These are phyloP conservation scores for Melanotaenia trifasciata DNA, from an alignment of 2,797 vertebrate species.

Conservation along the genomic window DNA sequence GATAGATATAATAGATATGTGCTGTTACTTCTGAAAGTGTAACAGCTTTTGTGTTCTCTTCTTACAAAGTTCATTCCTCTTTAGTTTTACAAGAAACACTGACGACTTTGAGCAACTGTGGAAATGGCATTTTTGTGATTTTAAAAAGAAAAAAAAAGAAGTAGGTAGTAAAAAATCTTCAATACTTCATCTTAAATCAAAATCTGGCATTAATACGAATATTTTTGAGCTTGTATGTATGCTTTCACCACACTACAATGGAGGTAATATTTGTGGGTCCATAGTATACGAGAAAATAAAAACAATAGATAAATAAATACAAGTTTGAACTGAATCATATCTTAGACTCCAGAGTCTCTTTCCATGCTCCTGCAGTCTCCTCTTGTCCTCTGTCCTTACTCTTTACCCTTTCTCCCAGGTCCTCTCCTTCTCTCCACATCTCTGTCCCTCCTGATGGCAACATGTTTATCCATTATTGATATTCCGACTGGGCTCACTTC, in stretches of 20 bases:
- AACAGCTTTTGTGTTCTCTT: neutral
- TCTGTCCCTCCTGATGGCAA: conserved; percentile 69
- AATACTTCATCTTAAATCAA: neutral
- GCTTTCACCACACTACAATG: neutral
- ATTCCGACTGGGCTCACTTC: conserved; percentile 73
- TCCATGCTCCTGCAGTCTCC: conserved; percentile 10
- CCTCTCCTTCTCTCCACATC: conserved; percentile 39
- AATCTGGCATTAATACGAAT: neutral
- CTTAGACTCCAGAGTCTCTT: neutral
- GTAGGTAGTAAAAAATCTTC: too few relatives aligned
- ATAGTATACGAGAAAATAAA: neutral
- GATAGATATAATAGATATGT: neutral
- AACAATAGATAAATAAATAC: neutral
- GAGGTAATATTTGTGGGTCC: conserved; percentile 7
- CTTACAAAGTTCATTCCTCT: neutral
- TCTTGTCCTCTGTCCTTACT: conserved; percentile 47
- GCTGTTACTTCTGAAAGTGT: neutral
- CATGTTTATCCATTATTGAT: conserved; percentile 83
- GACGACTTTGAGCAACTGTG: neutral
- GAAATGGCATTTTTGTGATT: neutral
- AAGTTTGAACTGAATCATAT: neutral
- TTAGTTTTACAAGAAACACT: neutral
- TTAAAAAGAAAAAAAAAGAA: neutral
- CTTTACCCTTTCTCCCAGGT: conserved; percentile 44
- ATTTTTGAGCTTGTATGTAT: neutral